phyloP scores from a whole-genome alignment of 2,113 vertebrate genomes.

The Accipiter cooperii region DNA sequence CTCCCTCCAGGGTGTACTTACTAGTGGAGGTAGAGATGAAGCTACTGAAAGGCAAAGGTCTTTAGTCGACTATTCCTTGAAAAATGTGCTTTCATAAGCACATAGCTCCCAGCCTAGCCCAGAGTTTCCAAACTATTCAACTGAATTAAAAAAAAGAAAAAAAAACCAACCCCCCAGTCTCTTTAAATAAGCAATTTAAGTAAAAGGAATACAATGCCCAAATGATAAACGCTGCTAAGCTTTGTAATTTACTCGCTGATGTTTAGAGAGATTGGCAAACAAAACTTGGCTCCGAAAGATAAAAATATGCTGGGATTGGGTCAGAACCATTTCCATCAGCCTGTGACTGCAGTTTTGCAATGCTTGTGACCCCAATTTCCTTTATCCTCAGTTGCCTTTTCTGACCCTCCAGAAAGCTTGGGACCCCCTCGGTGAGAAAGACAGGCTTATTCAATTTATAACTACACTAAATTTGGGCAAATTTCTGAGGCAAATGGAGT shows the following conservation, averaged over 20 bases:
- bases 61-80: not conserved
- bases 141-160: not conserved
- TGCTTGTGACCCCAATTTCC: constrained; percentile 1
- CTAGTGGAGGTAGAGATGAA: not conserved
- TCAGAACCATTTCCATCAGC: not conserved
- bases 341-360: constrained; percentile 14
- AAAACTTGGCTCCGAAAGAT: not conserved
- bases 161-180: not conserved
- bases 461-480: not conserved
- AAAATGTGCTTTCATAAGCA: constrained; percentile 26
- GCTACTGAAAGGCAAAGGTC: not conserved
- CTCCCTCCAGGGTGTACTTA: not conserved
- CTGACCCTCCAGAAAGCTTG: not conserved
- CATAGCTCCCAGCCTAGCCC: not conserved
- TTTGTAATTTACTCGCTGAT: not conserved
- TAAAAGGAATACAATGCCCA: not conserved
- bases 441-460: not conserved
- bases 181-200: not conserved
- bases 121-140: not conserved
- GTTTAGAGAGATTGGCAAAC: not conserved
- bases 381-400: constrained; percentile 41
- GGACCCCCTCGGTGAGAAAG: not conserved
- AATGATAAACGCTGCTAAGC: not conserved
- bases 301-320: not conserved
- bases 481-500: constrained; percentile 9